A percentile compares a stretch with the other conserved stretches of the same genome.
These are phyloP conservation scores for Phengaris arion DNA, from an alignment of 2,888 invertebrate species.

Conservation along the genomic window DNA sequence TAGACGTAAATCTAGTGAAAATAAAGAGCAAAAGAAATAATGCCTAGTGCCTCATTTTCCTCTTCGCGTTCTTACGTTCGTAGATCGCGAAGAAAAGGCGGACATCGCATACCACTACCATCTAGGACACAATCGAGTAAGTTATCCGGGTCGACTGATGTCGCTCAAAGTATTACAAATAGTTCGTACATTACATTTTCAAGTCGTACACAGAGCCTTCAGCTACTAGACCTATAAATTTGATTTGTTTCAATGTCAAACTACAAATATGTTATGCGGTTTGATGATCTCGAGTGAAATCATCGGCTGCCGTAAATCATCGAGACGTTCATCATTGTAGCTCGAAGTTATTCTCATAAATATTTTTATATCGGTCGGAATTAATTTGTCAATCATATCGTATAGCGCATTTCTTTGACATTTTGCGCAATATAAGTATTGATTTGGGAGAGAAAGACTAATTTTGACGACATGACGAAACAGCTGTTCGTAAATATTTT, in stretches of 20 bases:
- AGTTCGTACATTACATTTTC: constrained; percentile 60
- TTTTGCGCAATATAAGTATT: constrained; percentile 77
- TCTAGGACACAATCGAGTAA: constrained; percentile 90
- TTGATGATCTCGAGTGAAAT: constrained; percentile 18
- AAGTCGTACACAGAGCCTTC: constrained; percentile 36
- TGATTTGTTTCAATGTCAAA: neutral
- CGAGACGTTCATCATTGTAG: constrained; percentile 57
- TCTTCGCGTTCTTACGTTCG: constrained; percentile 95
- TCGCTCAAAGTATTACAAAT: constrained; percentile 63
- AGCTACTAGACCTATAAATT: neutral
- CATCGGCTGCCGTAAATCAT: constrained; percentile 25
- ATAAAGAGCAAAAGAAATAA: constrained; percentile 82
- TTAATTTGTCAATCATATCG: constrained; percentile 49
- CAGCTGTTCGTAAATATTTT: constrained; percentile 66
- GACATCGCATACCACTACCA: constrained; percentile 90
- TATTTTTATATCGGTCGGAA: constrained; percentile 47
- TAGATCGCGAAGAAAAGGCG: constrained; percentile 94
- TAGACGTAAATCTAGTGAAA: constrained; percentile 81
- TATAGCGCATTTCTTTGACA: constrained; percentile 63
- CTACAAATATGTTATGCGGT: neutral
- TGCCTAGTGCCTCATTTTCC: constrained; percentile 97
- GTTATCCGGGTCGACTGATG: constrained; percentile 76
- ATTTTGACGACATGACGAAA: constrained; percentile 69
- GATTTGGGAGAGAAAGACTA: constrained; percentile 70
- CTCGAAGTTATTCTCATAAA: constrained; percentile 58